A percentile compares a stretch with the other conserved stretches of the same genome.
Conservation (phyloP, 2,888 invertebrate species). For the Drosophila lacicola region DNA sequence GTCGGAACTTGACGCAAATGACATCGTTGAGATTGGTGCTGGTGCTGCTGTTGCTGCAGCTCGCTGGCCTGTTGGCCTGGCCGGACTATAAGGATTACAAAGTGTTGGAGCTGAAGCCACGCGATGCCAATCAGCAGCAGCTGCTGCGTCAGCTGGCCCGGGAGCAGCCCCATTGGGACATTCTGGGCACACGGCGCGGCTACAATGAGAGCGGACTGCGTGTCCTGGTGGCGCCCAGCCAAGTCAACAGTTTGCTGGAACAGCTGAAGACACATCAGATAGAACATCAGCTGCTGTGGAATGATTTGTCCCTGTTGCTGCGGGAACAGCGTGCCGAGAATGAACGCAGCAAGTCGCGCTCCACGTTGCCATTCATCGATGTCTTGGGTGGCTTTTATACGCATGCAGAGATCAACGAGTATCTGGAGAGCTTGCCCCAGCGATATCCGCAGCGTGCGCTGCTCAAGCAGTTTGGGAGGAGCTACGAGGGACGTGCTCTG, state of each 20-base stretch:
- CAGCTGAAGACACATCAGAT: conserved; percentile 41
- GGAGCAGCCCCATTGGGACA: conserved; percentile 44
- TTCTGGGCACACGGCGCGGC: conserved; percentile 26
- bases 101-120: conserved; percentile 53
- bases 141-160: conserved; percentile 22
- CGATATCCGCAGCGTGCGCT: conserved; percentile 86
- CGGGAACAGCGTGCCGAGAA: conserved; percentile 59
- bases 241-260: conserved; percentile 21
- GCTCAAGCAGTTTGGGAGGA: conserved; percentile 87
- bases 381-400: conserved; percentile 65
- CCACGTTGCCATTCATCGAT: conserved; percentile 43
- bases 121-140: conserved; percentile 20
- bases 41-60: conserved; percentile 42
- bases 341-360: conserved; percentile 31
- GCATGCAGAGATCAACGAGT: conserved; percentile 85
- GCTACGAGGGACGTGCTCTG: conserved; percentile 87
- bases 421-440: conserved; percentile 85
- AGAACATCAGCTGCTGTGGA: conserved; percentile 48
- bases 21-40: conserved; percentile 18
- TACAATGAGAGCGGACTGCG: conserved; percentile 34
- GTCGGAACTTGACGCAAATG: conserved; percentile 38
- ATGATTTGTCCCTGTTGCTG: conserved; percentile 62
- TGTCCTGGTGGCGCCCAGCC: conserved; percentile 63
- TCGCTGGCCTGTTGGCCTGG: conserved; percentile 39
- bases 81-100: conserved; percentile 66